A percentile compares a stretch with the other conserved stretches of the same genome.
These are phyloP conservation scores for Euura lappo DNA, from an alignment of 1,140 invertebrate species.

Conservation along the genomic window DNA sequence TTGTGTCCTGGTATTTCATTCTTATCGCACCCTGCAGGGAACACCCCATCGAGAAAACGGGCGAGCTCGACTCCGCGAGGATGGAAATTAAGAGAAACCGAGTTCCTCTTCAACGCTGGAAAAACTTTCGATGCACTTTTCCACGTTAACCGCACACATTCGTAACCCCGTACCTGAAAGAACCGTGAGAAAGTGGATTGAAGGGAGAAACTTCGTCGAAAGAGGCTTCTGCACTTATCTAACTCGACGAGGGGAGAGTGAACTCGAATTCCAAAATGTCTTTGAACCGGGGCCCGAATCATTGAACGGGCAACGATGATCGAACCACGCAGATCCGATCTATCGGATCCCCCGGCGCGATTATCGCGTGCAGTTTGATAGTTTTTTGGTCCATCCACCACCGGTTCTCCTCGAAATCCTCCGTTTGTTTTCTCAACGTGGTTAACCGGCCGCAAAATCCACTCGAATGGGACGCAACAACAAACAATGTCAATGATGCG, in stretches of 20 bases:
- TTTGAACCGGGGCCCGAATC: conserved; percentile 13
- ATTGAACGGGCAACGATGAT: conserved; percentile 10
- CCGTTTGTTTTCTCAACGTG: conserved; percentile 56
- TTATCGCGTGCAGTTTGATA: not conserved
- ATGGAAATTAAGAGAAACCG: conserved; percentile 19
- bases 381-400: not conserved
- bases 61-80: conserved; percentile 9
- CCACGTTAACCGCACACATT: too few species aligned
- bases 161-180: too few species aligned
- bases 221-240: not conserved
- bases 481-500: conserved; percentile 39
- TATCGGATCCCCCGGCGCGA: conserved; percentile 9
- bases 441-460: conserved; percentile 41
- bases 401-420: not conserved
- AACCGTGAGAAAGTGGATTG: not conserved
- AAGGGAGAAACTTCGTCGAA: not conserved
- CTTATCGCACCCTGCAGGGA: conserved; percentile 43
- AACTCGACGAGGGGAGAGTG: not conserved
- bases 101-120: too few species aligned
- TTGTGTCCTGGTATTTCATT: conserved; percentile 56
- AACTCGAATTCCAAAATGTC: conserved; percentile 5
- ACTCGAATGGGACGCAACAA: conserved; percentile 50
- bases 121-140: too few species aligned
- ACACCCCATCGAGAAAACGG: conserved; percentile 5
- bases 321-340: not conserved